phyloP scores from a whole-genome alignment of 1,140 invertebrate genomes.

The Hylaeus volcanicus region DNA sequence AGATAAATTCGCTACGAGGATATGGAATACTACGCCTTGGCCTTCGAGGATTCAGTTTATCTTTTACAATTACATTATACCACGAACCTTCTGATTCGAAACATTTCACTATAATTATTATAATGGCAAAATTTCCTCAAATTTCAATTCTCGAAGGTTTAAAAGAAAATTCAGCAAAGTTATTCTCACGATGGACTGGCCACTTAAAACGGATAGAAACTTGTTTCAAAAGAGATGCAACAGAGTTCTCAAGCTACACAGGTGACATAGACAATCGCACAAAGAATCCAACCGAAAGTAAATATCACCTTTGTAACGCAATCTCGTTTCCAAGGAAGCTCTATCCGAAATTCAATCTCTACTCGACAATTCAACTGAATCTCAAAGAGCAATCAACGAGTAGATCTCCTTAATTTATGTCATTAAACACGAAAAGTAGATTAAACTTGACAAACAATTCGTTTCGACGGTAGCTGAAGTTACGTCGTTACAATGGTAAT shows the following conservation, averaged over 20 bases:
- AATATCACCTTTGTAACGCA: background rate
- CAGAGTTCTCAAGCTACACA: too few relatives aligned
- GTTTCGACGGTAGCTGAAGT: background rate
- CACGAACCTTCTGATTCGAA: background rate
- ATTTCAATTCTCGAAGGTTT: too few relatives aligned
- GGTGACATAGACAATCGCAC: background rate
- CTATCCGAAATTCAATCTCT: background rate
- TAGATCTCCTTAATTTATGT: background rate
- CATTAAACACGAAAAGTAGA: background rate
- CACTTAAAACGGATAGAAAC: background rate
- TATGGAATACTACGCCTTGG: background rate
- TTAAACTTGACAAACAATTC: constrained; percentile 20
- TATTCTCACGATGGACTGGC: background rate
- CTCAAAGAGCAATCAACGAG: too few relatives aligned
- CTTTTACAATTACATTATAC: too few relatives aligned
- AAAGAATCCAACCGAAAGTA: background rate
- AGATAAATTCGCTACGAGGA: background rate
- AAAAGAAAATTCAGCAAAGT: background rate
- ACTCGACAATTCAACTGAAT: background rate
- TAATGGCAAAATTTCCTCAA: too few relatives aligned
- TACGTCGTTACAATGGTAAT: background rate
- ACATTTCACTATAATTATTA: background rate
- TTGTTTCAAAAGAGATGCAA: background rate
- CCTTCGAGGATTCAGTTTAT: too few relatives aligned
- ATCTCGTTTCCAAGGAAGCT: background rate